Evolutionary conservation across 2,888 invertebrate species (phyloP), one percentile per base, ranked within the genome.

Genomic region (Belgica antarctica): DNA sequence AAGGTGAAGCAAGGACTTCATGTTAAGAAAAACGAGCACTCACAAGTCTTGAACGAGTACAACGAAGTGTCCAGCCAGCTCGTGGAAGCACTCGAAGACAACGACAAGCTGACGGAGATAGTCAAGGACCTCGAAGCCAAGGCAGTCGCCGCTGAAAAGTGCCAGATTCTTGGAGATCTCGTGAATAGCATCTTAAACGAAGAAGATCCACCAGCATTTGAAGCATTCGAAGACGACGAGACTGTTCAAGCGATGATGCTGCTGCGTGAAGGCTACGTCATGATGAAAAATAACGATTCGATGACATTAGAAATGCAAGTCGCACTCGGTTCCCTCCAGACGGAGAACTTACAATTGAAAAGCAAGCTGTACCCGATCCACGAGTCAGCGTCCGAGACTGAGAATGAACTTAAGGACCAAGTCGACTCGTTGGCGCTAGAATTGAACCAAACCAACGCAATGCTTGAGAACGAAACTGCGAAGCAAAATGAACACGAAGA

Each of bases 81-180:
- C 1, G 82, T 86, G 77, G 86, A 86, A 61, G 82, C 77, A 71
- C 79, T 85, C 65, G 81, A 83, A 68, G 86, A 86, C 72, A 78
- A 77, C 17, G 84, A 86, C 63, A 75, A 76, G 28, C 76, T 85
- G 1, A 82, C 10, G 31, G 31, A 31, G 10, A 10, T 31, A 5
- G 15, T 41, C n/a, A 41, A 41, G 10, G 41, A 41, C 8, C 41
- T 41, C 8, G 41, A 41, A 41, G 34, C n/a, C n/a, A n/a, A n/a
- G n/a, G n/a, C n/a, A n/a, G n/a, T n/a, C n/a, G n/a, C n/a, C n/a
- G n/a, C n/a, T n/a, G n/a, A n/a, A n/a, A n/a, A n/a, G n/a, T n/a
- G n/a, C n/a, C n/a, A n/a, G n/a, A n/a, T n/a, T n/a, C n/a, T n/a
- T n/a, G n/a, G n/a, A n/a, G n/a, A n/a, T n/a, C n/a, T n/a, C n/a